These are phyloP conservation scores for Lepidostoma basale DNA, from an alignment of 1,140 invertebrate species.

Conservation along the genomic window DNA sequence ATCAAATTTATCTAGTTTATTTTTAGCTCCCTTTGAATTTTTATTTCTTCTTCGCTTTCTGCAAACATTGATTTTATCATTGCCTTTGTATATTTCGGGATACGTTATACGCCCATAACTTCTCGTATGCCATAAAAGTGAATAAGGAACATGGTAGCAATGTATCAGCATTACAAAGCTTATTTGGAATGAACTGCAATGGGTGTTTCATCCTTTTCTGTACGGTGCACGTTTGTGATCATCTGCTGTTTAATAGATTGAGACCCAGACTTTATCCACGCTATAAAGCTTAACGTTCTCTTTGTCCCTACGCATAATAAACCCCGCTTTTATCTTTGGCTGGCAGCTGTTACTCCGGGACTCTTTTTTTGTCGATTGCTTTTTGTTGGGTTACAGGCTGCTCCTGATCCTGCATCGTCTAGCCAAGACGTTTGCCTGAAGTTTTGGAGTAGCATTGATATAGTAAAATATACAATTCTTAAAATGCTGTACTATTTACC, in stretches of 20 bases:
- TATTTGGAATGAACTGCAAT: neutral
- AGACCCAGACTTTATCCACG: neutral
- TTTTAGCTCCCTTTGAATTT: neutral
- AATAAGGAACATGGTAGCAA: too few species aligned
- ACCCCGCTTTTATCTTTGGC: neutral
- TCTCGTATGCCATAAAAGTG: too few species aligned
- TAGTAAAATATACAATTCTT: too few species aligned
- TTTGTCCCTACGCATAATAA: conserved; percentile 15
- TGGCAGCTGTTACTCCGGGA: neutral
- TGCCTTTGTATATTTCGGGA: neutral
- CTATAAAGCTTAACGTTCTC: conserved; percentile 2
- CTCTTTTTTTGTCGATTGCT: conserved; percentile 3
- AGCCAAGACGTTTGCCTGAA: too few species aligned
- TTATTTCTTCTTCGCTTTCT: neutral
- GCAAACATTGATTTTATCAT: neutral
- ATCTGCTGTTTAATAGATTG: neutral
- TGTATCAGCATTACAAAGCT: too few species aligned
- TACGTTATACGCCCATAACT: neutral
- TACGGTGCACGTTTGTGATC: neutral
- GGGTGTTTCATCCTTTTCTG: neutral
- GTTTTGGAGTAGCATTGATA: too few species aligned
- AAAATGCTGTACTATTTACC: too few species aligned
- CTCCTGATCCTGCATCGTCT: neutral
- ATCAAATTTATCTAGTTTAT: too few species aligned
- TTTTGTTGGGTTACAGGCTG: neutral